Conservation (phyloP, 2,113 vertebrate genomes). For the Boleophthalmus pectinirostris region DNA sequence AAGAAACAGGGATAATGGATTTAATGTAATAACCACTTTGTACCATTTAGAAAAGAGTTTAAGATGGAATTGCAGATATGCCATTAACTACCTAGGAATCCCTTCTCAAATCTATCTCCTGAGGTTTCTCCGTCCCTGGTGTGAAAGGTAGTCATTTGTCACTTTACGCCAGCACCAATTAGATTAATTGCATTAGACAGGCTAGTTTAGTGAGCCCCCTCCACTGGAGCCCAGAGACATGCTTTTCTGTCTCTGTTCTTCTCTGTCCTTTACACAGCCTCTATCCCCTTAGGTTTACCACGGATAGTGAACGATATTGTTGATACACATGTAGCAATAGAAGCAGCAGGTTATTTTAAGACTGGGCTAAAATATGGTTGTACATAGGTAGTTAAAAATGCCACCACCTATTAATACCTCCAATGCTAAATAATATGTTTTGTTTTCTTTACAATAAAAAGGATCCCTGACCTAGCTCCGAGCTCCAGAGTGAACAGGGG, state of each 20-base stretch:
- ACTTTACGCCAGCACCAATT: constrained; percentile 90
- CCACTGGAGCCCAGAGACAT: constrained; percentile 85
- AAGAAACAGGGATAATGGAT: constrained; percentile 39
- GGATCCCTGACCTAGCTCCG: constrained; percentile 11
- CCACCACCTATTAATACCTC: constrained; percentile 3
- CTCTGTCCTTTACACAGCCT: constrained; percentile 61
- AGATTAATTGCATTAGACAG: constrained; percentile 94
- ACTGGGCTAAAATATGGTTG: constrained; percentile 5
- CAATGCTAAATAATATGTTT: not conserved
- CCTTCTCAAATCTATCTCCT: constrained; percentile 60
- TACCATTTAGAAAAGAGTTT: constrained; percentile 49
- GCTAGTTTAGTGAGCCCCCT: constrained; percentile 86
- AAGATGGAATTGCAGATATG: constrained; percentile 59
- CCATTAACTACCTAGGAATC: constrained; percentile 66
- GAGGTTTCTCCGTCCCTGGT: constrained; percentile 74
- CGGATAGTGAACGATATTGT: constrained; percentile 57
- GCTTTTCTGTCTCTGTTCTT: constrained; percentile 78
- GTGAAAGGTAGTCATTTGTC: constrained; percentile 96
- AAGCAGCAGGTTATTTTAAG: constrained; percentile 18
- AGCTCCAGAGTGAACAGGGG: constrained; percentile 35
- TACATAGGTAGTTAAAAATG: constrained; percentile 11
- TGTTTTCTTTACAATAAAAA: constrained; percentile 2
- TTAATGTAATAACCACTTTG: constrained; percentile 36
- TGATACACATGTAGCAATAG: constrained; percentile 30
- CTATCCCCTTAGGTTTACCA: constrained; percentile 45